phyloP scores from a whole-genome alignment of 2,888 invertebrate genomes.

The Dryobotodes eremita region DNA sequence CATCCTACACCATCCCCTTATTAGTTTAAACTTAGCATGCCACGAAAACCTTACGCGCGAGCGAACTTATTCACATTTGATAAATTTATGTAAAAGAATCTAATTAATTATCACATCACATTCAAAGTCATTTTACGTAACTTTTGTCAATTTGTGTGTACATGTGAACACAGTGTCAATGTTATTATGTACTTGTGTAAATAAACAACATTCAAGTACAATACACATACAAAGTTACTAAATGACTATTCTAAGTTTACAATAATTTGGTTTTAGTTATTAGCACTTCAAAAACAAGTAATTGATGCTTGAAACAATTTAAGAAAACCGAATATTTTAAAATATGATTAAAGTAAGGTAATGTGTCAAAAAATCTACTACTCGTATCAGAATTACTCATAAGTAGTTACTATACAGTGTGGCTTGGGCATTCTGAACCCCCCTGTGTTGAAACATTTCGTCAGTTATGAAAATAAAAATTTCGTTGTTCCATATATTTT shows the following conservation, averaged over 20 bases:
- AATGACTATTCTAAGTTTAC: slow-evolving; percentile 11
- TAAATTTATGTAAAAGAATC: slow-evolving; percentile 26
- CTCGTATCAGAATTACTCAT: too few species aligned
- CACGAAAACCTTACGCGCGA: background rate
- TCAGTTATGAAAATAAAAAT: too few species aligned
- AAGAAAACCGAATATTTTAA: too few species aligned
- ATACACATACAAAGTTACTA: background rate
- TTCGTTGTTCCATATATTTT: too few species aligned
- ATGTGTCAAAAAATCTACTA: too few species aligned
- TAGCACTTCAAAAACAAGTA: slow-evolving; percentile 20
- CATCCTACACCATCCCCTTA: background rate
- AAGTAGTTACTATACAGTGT: too few species aligned
- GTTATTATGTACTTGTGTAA: slow-evolving; percentile 35
- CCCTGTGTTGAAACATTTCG: too few species aligned
- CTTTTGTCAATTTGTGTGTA: slow-evolving; percentile 46
- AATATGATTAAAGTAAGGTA: too few species aligned
- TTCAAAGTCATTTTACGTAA: slow-evolving; percentile 46
- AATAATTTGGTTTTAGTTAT: slow-evolving; percentile 20
- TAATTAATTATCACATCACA: slow-evolving; percentile 49
- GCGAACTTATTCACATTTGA: background rate
- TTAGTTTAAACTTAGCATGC: background rate
- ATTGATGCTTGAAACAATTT: too few species aligned
- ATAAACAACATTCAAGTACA: slow-evolving; percentile 49
- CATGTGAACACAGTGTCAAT: slow-evolving; percentile 58
- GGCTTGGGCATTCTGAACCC: too few species aligned